Conservation (phyloP, 2,113 vertebrate genomes). For the Channa maculata region DNA sequence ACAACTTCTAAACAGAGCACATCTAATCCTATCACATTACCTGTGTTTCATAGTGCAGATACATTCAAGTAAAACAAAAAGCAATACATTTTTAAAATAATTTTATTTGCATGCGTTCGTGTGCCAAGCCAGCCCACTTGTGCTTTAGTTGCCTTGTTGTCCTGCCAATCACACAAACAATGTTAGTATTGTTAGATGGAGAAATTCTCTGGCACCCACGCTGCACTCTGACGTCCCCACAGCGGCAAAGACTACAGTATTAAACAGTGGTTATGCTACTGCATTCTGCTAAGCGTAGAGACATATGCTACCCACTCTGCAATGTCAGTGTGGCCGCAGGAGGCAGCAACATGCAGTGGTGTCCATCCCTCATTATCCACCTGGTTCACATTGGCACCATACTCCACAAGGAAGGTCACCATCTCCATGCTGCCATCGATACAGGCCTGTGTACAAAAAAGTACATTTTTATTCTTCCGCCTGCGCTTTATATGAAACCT, state of each 20-base stretch:
- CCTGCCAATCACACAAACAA: constrained; percentile 67
- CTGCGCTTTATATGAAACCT: not conserved
- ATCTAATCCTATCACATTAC: constrained; percentile 5
- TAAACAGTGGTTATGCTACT: constrained; percentile 20
- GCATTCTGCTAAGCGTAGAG: constrained; percentile 5
- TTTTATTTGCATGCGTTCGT: constrained; percentile 14
- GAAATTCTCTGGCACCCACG: constrained; percentile 57
- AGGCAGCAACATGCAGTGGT: constrained; percentile 93
- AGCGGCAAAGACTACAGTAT: constrained; percentile 7
- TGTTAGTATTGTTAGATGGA: constrained; percentile 69
- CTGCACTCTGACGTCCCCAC: constrained; percentile 36
- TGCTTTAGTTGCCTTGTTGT: constrained; percentile 47
- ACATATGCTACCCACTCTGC: constrained; percentile 85
- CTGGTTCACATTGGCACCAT: constrained; percentile 90
- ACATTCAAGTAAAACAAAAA: not conserved
- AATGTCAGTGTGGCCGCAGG: constrained; percentile 93
- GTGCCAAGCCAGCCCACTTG: constrained; percentile 37
- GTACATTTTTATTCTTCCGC: not conserved
- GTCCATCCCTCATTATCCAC: constrained; percentile 97
- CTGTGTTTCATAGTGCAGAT: not conserved
- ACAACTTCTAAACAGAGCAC: not conserved
- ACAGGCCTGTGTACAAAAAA: constrained; percentile 85
- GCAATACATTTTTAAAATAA: constrained; percentile 14
- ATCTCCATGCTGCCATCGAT: constrained; percentile 96
- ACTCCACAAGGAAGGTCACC: constrained; percentile 91